phyloP scores from a whole-genome alignment of 2,113 vertebrate species.

The Butorides virescens region DNA sequence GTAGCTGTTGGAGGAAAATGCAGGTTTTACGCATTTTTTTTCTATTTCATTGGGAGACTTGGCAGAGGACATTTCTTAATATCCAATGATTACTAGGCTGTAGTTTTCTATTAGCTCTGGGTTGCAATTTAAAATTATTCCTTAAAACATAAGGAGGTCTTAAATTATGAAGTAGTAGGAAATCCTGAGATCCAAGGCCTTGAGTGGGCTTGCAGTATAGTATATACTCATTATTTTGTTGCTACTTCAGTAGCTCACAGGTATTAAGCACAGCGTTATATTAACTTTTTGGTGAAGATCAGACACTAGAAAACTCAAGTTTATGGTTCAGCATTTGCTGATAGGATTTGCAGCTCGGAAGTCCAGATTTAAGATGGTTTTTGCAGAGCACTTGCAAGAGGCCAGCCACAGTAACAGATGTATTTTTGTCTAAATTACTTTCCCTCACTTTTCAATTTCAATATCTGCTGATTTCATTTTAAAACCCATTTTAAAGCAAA shows the following conservation, averaged over 20 bases:
- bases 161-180: background rate
- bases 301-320: background rate
- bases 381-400: background rate
- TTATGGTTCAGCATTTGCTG: slow-evolving; percentile 23
- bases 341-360: slow-evolving; percentile 32
- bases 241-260: background rate
- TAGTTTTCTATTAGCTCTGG: slow-evolving; percentile 2
- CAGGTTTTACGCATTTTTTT: slow-evolving; percentile 1
- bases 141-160: slow-evolving; percentile 9
- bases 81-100: background rate
- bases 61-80: background rate
- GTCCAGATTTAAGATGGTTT: background rate
- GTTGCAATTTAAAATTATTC: slow-evolving; percentile 6
- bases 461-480: slow-evolving; percentile 44
- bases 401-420: background rate
- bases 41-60: background rate
- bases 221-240: slow-evolving; percentile 1
- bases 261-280: background rate
- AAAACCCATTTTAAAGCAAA: slow-evolving; percentile 38
- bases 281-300: background rate
- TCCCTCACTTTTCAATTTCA: slow-evolving; percentile 28
- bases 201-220: background rate
- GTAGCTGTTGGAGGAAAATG: background rate
- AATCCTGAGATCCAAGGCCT: background rate
- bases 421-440: slow-evolving; percentile 51